These are phyloP conservation scores for Buphagus erythrorhynchus DNA, from an alignment of 2,797 vertebrate species.

Conservation along the genomic window DNA sequence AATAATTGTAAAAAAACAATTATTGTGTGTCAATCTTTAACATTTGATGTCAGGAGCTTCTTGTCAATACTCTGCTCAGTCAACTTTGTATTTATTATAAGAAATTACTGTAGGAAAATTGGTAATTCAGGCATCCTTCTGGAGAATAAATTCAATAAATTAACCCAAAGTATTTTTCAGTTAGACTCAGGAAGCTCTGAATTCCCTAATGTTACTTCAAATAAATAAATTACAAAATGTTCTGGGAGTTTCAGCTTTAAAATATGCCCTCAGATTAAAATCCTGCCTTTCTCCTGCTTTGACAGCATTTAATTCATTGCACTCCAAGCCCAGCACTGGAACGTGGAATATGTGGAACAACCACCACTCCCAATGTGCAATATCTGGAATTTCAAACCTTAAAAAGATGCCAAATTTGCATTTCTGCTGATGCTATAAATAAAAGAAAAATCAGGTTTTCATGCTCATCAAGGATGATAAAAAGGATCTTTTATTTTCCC, in stretches of 20 bases:
- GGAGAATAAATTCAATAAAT: not conserved
- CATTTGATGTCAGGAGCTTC: not conserved
- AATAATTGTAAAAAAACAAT: not conserved
- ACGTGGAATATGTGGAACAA: not conserved
- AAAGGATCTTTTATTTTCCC: not conserved
- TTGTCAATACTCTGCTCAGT: not conserved
- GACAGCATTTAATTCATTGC: not conserved
- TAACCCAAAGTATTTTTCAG: not conserved
- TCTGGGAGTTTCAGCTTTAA: not conserved
- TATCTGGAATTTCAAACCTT: not conserved
- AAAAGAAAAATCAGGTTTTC: not conserved
- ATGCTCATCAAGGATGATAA: not conserved
- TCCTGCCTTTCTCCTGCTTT: not conserved
- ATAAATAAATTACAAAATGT: not conserved
- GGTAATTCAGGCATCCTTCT: not conserved
- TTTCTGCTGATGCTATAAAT: not conserved
- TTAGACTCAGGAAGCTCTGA: not conserved
- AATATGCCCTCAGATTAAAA: not conserved
- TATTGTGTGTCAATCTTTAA: not conserved
- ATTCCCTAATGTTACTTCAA: not conserved
- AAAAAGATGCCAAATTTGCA: not conserved
- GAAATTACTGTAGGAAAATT: not conserved
- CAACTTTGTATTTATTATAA: not conserved
- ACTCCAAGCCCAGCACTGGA: not conserved
- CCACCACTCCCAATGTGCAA: rapidly evolving